Percentiles rank a stretch among this genome's conserved stretches.
Evolutionary conservation across 2,888 invertebrate genomes (phyloP).

Genomic region (Aricia artaxerxes): DNA sequence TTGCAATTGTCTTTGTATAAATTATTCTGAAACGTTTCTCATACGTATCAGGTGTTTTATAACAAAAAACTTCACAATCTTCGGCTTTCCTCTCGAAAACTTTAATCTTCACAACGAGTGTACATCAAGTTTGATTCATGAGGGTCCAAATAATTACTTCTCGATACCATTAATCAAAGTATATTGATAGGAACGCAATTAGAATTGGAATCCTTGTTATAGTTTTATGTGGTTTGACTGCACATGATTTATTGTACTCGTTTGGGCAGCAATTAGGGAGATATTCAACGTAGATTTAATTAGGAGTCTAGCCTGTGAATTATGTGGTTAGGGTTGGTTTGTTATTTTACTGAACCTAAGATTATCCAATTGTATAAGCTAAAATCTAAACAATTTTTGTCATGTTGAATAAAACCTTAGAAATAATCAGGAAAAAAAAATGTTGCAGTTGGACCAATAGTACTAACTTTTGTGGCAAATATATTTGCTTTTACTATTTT

Average conservation of each 20-base stretch:
- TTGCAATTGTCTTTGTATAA: neutral
- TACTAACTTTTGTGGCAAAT: neutral
- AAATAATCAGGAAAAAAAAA: neutral
- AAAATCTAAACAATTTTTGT: neutral
- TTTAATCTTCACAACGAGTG: conserved; percentile 14
- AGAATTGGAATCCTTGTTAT: conserved; percentile 68
- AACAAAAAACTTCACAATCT: conserved; percentile 1
- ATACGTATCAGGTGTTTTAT: neutral
- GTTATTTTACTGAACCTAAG: neutral
- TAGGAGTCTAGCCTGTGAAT: conserved; percentile 8
- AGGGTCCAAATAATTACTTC: conserved; percentile 70
- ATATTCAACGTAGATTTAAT: conserved; percentile 36
- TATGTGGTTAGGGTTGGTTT: neutral
- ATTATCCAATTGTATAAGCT: neutral
- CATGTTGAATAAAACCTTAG: neutral
- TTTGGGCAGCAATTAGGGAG: conserved; percentile 63
- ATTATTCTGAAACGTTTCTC: neutral
- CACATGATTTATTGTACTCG: conserved; percentile 66
- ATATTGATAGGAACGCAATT: conserved; percentile 79
- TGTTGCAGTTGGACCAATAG: neutral
- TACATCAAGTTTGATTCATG: conserved; percentile 64
- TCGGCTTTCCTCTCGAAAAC: conserved; percentile 2
- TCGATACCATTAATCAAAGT: conserved; percentile 75
- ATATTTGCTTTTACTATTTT: neutral
- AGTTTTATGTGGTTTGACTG: conserved; percentile 58